Evolutionary conservation across 2,888 invertebrate genomes (phyloP).

Genomic region (Leucoptera coffeella): DNA sequence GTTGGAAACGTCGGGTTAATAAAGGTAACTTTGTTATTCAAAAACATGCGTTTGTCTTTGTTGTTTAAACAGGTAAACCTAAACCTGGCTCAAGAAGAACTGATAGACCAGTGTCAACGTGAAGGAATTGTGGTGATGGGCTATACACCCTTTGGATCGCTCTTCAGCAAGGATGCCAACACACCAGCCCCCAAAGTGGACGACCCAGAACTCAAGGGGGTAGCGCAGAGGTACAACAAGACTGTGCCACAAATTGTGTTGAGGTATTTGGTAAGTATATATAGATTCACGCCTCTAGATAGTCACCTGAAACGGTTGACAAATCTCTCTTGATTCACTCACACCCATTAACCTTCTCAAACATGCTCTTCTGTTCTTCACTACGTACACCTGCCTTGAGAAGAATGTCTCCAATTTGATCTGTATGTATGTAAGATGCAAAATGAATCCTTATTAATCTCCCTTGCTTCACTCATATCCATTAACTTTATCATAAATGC

Average conservation of each 20-base stretch:
- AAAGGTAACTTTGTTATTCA: too few species aligned
- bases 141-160: conserved; percentile 59
- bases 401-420: not conserved
- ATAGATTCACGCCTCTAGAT: not conserved
- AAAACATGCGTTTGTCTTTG: too few species aligned
- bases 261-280: conserved; percentile 57
- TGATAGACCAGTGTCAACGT: conserved; percentile 54
- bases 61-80: conserved; percentile 49
- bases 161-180: conserved; percentile 25
- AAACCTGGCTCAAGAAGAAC: conserved; percentile 55
- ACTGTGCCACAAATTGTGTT: conserved; percentile 55
- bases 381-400: too few species aligned
- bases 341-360: too few species aligned
- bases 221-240: conserved; percentile 55
- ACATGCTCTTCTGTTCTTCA: too few species aligned
- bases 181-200: conserved; percentile 27
- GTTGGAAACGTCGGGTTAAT: too few species aligned
- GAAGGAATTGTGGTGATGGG: conserved; percentile 57
- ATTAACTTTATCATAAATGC: too few species aligned
- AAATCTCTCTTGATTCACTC: too few species aligned
- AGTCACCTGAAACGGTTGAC: too few species aligned
- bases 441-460: too few species aligned
- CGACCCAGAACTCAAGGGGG: conserved; percentile 36
- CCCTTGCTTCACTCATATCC: too few species aligned
- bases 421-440: too few species aligned